Percentiles rank a stretch among this genome's conserved stretches.
These are phyloP conservation scores for Chlamydotis undulata DNA, from an alignment of 2,113 vertebrate genomes.

Conservation along the genomic window DNA sequence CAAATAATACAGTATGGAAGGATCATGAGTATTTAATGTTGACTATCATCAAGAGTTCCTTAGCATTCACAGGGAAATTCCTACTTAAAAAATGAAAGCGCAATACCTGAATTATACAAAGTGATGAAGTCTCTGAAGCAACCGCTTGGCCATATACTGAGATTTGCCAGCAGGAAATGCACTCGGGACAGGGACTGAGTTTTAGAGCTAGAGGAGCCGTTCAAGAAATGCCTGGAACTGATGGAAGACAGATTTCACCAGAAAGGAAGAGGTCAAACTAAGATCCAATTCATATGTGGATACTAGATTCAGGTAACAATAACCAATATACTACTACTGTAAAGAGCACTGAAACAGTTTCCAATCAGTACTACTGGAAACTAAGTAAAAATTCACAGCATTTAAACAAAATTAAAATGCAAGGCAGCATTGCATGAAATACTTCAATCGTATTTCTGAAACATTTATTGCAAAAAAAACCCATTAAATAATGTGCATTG, in stretches of 20 bases:
- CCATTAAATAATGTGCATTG: background rate
- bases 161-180: background rate
- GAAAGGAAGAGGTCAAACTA: background rate
- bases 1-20: background rate
- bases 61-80: background rate
- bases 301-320: background rate
- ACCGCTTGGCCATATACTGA: fast-evolving
- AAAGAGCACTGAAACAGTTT: background rate
- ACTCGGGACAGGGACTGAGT: background rate
- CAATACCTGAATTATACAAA: background rate
- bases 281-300: background rate
- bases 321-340: background rate
- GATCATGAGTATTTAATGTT: background rate
- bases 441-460: background rate
- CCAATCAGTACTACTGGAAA: background rate
- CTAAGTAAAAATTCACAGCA: background rate
- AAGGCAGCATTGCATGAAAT: background rate
- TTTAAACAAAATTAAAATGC: background rate
- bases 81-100: background rate
- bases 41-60: background rate
- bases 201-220: background rate
- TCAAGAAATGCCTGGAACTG: background rate
- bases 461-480: background rate
- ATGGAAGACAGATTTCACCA: background rate
- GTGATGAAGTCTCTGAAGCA: background rate